Evolutionary conservation across 2,113 vertebrate species (phyloP), one percentile per base, ranked within the genome.

Genomic region (Epinephelus fuscoguttatus): DNA sequence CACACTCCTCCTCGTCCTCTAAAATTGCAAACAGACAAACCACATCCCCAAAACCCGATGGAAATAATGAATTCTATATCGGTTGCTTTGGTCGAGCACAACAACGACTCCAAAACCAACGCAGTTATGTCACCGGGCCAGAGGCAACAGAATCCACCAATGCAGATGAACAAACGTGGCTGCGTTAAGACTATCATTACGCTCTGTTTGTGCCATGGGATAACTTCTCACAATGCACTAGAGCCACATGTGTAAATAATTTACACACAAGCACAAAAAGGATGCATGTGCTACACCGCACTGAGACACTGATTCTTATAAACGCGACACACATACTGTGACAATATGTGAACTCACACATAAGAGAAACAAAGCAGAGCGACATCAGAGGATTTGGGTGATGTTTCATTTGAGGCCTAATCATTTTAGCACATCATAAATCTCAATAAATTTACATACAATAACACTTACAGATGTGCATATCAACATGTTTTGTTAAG

Each of bases 1-100:
- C 33, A 37, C 33, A 37, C 14, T 19, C 37, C 37, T 75, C n/a
- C 17, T 37, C 4, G 10, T 63, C 12, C 12, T 64, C 77, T 8
- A 7, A 27, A 70, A 64, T 37, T 80, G 50, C 49, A 70, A 70
- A 74, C 76, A 80, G 60, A 75, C 57, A 70, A 75, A 70, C 57
- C 57, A 45, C 71, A 63, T 64, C 55, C 37, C 55, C 33, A n/a
- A 63, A 77, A 68, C 70, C 6, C 7, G 1, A 12, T 19, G 52
- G 66, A 59, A 77, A 64, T 57, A 50, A 68, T 74, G 11, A 70
- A 27, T 18, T 47, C 18, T 50, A 25, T 45, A 33, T 21, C 4
- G 47, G 33, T n/a, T 15, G 42, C 67, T 60, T 53, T 12, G 33
- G 40, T 63, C 79, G 27, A 9, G 2, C 15, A n/a, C 68, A 62